phyloP scores from a whole-genome alignment of 1,140 invertebrate genomes.

The Drosophila sechellia region DNA sequence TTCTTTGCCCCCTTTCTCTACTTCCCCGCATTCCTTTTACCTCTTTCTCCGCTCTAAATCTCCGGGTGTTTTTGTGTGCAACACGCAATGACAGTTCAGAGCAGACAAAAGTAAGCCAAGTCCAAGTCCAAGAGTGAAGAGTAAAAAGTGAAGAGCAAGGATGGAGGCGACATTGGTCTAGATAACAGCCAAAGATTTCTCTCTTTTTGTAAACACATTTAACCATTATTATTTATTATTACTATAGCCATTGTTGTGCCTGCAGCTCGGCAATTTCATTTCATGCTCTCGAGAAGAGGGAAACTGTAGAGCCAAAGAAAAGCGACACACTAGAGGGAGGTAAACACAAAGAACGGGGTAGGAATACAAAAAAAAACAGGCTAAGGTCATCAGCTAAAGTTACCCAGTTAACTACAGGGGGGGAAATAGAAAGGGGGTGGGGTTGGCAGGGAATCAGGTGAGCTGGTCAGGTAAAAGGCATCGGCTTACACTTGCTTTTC shows the following conservation, averaged over 20 bases:
- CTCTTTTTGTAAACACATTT: slow-evolving; percentile 48
- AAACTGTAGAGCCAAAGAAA: slow-evolving; percentile 15
- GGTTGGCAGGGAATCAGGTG: neutral
- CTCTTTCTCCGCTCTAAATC: neutral
- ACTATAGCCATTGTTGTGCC: slow-evolving; percentile 52
- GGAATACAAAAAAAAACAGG: slow-evolving; percentile 4
- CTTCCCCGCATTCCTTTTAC: neutral
- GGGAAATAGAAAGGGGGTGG: neutral
- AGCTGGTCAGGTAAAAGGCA: slow-evolving; percentile 46
- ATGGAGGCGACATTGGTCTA: slow-evolving; percentile 18
- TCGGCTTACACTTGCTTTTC: slow-evolving; percentile 80
- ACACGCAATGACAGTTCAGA: slow-evolving; percentile 42
- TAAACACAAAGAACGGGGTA: neutral
- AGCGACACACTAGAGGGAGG: slow-evolving; percentile 1
- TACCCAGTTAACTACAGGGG: slow-evolving; percentile 49
- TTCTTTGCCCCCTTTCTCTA: neutral
- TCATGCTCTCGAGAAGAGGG: slow-evolving; percentile 30
- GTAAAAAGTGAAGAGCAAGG: slow-evolving; percentile 8
- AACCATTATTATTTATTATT: slow-evolving; percentile 68
- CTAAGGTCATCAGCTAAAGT: slow-evolving; percentile 39
- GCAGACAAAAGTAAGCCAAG: slow-evolving; percentile 58
- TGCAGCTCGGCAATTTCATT: slow-evolving; percentile 69
- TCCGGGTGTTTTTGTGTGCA: slow-evolving; percentile 25
- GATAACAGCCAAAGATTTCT: slow-evolving; percentile 42
- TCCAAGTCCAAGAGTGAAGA: slow-evolving; percentile 34